These are phyloP conservation scores for Dasyurus viverrinus DNA, from an alignment of 2,113 vertebrate genomes.

Conservation along the genomic window DNA sequence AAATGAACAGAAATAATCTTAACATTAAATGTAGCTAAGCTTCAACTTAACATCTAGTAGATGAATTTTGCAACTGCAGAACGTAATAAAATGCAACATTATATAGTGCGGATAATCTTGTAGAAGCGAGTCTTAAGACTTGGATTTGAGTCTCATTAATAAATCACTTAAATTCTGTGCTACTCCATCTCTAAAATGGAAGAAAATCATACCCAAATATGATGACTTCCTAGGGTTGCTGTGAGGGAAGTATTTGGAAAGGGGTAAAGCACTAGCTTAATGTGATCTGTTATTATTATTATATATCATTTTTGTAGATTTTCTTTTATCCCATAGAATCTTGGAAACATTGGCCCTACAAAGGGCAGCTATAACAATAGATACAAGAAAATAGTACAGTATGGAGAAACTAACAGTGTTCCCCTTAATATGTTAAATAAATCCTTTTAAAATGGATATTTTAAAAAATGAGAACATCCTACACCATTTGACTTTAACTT, in stretches of 20 bases:
- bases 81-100: not conserved
- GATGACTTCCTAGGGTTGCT: not conserved
- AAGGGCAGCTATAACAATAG: not conserved
- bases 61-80: not conserved
- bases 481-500: not conserved
- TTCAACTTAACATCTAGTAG: not conserved
- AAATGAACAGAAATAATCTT: not conserved
- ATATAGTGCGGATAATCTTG: not conserved
- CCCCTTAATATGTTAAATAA: slow-evolving; percentile 27
- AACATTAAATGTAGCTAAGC: not conserved
- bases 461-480: slow-evolving; percentile 4
- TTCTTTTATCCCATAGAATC: not conserved
- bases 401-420: slow-evolving; percentile 5
- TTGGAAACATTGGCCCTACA: not conserved
- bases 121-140: not conserved
- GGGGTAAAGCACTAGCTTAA: not conserved
- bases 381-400: not conserved
- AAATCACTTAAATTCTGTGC: not conserved
- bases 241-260: not conserved
- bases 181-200: not conserved
- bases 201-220: not conserved
- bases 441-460: slow-evolving; percentile 33
- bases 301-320: not conserved
- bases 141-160: not conserved
- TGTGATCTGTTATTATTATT: not conserved